Percentiles rank a stretch among this genome's conserved stretches.
Conservation (phyloP, 2,113 vertebrate genomes). For the Barbus barbus region DNA sequence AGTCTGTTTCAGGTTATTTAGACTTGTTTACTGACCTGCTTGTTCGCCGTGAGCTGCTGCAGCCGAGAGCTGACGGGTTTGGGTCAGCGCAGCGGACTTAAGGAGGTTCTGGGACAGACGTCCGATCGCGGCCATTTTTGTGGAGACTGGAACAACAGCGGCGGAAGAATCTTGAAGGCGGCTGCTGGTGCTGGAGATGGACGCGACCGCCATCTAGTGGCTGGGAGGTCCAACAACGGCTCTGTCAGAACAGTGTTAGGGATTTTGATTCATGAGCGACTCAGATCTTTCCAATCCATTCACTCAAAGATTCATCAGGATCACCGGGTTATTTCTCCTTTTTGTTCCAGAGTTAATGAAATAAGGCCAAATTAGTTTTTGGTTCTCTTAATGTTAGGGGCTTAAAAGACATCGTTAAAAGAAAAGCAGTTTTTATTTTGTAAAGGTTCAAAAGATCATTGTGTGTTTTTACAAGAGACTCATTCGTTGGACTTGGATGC, state of each 20-base stretch:
- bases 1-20: not conserved
- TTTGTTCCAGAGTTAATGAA: too few relatives aligned
- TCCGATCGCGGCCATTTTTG: constrained; percentile 72
- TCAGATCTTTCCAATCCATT: not conserved
- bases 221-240: not conserved
- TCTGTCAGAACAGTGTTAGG: not conserved
- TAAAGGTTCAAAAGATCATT: too few relatives aligned
- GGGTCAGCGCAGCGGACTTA: constrained; percentile 58
- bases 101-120: constrained; percentile 60
- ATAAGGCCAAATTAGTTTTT: too few relatives aligned
- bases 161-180: constrained; percentile 9
- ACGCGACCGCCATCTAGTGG: constrained; percentile 2
- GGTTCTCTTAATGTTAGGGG: too few relatives aligned
- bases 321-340: too few relatives aligned
- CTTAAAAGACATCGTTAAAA: too few relatives aligned
- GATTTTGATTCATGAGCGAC: not conserved
- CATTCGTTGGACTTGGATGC: too few relatives aligned
- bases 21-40: constrained; percentile 52
- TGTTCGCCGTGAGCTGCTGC: constrained; percentile 60
- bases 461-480: too few relatives aligned
- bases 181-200: not conserved
- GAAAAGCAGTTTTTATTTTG: too few relatives aligned
- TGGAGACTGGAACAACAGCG: not conserved
- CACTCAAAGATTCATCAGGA: not conserved
- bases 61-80: constrained; percentile 70